phyloP scores from a whole-genome alignment of 2,797 vertebrate species.

The Allobates femoralis region DNA sequence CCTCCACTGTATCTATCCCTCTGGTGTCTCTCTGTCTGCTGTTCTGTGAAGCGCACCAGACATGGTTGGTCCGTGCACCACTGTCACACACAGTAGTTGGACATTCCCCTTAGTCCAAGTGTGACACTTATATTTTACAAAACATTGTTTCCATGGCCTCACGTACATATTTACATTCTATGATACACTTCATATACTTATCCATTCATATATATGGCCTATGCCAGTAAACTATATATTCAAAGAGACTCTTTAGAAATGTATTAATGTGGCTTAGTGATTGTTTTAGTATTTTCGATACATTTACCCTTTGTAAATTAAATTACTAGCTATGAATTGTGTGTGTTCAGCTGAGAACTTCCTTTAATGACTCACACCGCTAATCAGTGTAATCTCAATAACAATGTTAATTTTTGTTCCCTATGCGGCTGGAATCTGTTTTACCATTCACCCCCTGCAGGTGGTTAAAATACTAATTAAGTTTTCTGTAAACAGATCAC shows the following conservation, averaged over 20 bases:
- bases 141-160: no score
- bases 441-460: slow-evolving; percentile 37
- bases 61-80: no score
- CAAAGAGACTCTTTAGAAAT: neutral
- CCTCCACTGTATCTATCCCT: no score
- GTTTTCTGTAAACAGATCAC: slow-evolving; percentile 38
- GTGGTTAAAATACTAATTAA: slow-evolving; percentile 39
- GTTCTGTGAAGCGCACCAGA: no score
- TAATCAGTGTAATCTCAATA: slow-evolving; percentile 40
- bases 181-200: no score
- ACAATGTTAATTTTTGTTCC: slow-evolving; percentile 25
- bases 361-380: slow-evolving; percentile 6
- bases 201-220: no score
- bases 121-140: no score
- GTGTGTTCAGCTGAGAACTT: neutral
- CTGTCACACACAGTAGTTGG: no score
- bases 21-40: no score
- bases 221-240: neutral
- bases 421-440: slow-evolving; percentile 22
- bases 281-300: slow-evolving; percentile 5
- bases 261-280: neutral
- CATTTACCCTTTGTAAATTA: slow-evolving; percentile 1
- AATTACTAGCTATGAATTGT: slow-evolving; percentile 23
- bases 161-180: no score
- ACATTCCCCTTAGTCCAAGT: no score